phyloP scores from a whole-genome alignment of 2,888 invertebrate genomes.

The Lamproptera curius region DNA sequence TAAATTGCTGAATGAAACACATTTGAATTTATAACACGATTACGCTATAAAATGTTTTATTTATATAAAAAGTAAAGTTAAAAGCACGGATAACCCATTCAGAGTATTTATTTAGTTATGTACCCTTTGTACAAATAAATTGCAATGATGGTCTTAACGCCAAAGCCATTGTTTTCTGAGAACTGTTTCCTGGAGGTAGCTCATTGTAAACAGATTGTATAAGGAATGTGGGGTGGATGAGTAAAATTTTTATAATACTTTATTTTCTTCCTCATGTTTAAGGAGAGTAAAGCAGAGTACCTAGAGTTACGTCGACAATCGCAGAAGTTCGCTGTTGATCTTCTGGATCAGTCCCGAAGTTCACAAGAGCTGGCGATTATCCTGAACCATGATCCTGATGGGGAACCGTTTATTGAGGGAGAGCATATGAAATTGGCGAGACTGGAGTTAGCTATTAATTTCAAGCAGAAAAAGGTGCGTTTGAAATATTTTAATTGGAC shows the following conservation, averaged over 20 bases:
- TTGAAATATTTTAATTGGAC: slow-evolving; percentile 18
- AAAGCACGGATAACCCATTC: no score
- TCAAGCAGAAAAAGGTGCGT: slow-evolving; percentile 94
- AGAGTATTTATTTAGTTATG: no score
- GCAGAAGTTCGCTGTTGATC: slow-evolving; percentile 93
- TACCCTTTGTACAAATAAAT: no score
- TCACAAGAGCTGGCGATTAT: slow-evolving; percentile 96
- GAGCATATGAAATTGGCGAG: slow-evolving; percentile 91
- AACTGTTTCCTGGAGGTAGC: no score
- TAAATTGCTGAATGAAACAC: no score
- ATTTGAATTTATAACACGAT: no score
- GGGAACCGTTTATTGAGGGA: slow-evolving; percentile 84
- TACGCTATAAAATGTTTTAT: no score
- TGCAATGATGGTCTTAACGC: no score
- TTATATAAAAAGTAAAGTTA: no score
- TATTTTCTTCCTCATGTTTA: neutral
- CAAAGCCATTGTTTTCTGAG: no score
- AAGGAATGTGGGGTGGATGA: no score
- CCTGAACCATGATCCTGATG: slow-evolving; percentile 92
- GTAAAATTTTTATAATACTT: neutral
- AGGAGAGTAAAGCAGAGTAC: slow-evolving; percentile 95
- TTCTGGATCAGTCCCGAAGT: slow-evolving; percentile 93
- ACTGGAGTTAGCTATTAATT: slow-evolving; percentile 93
- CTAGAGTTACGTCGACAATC: slow-evolving; percentile 89
- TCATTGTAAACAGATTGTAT: no score